phyloP scores from a whole-genome alignment of 2,888 invertebrate genomes.

The Yponomeuta malinellus region DNA sequence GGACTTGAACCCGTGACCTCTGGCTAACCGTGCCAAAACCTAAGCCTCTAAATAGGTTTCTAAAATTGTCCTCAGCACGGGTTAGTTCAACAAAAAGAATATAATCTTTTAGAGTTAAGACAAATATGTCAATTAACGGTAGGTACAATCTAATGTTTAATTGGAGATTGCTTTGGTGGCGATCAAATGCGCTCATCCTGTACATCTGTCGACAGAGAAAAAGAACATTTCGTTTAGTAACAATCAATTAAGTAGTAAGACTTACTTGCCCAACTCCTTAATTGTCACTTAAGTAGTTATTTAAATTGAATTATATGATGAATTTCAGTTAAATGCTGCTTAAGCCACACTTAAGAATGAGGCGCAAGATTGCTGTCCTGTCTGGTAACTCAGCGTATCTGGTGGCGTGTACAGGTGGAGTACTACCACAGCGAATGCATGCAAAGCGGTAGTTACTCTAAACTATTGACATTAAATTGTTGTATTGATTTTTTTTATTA shows the following conservation, averaged over 20 bases:
- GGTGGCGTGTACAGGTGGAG: not conserved
- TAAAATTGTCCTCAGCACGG: too few relatives aligned
- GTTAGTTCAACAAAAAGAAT: too few relatives aligned
- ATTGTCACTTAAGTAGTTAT: too few relatives aligned
- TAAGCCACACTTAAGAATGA: too few relatives aligned
- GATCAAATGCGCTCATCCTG: constrained; percentile 84
- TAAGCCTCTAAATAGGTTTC: too few relatives aligned
- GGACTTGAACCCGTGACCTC: too few relatives aligned
- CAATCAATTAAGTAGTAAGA: too few relatives aligned
- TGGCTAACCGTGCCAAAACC: too few relatives aligned
- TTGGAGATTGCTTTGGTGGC: constrained; percentile 48
- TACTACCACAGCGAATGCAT: not conserved
- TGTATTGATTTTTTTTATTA: too few relatives aligned
- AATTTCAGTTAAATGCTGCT: too few relatives aligned
- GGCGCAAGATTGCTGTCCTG: not conserved
- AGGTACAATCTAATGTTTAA: constrained; percentile 8
- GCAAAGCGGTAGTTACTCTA: not conserved
- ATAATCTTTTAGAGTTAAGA: not conserved
- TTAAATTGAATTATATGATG: too few relatives aligned
- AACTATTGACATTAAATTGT: not conserved
- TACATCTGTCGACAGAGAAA: constrained; percentile 80
- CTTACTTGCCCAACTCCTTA: too few relatives aligned
- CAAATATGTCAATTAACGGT: constrained; percentile 3
- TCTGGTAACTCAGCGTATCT: not conserved
- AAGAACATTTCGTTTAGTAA: constrained; percentile 66